Evolutionary conservation across 2,888 invertebrate genomes (phyloP).

Genomic region (Schizotus pectinicornis): DNA sequence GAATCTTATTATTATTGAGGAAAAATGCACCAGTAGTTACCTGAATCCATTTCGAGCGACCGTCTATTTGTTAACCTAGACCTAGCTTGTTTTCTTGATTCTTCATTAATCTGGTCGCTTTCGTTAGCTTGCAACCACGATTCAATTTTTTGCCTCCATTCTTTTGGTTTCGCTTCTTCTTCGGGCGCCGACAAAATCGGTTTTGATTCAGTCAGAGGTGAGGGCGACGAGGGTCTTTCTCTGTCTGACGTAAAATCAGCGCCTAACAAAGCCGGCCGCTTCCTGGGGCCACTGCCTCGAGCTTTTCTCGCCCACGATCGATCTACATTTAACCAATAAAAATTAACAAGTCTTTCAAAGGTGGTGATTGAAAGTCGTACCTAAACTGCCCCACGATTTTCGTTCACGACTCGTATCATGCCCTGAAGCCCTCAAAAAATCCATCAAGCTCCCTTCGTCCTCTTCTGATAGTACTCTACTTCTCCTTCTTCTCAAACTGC

Average conservation of each 20-base stretch:
- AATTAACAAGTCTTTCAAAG: too few relatives aligned
- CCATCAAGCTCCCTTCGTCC: constrained; percentile 85
- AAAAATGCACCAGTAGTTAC: constrained; percentile 61
- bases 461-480: constrained; percentile 83
- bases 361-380: too few relatives aligned
- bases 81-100: constrained; percentile 69
- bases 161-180: constrained; percentile 67
- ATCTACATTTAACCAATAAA: too few relatives aligned
- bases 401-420: constrained; percentile 77
- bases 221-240: constrained; percentile 75
- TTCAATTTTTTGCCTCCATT: constrained; percentile 90
- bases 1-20: neutral
- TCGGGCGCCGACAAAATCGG: constrained; percentile 63
- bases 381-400: constrained; percentile 84
- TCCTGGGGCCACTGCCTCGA: constrained; percentile 72
- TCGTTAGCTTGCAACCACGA: constrained; percentile 90
- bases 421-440: constrained; percentile 80
- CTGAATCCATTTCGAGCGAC: constrained; percentile 82
- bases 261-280: constrained; percentile 78
- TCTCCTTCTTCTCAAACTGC: constrained; percentile 80
- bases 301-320: constrained; percentile 88
- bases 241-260: constrained; percentile 76
- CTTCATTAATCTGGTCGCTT: constrained; percentile 76
- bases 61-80: constrained; percentile 72
- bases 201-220: constrained; percentile 65